Base-by-base conservation (phyloP, 2,797 vertebrate species). In the Decapterus maruadsi region DNA sequence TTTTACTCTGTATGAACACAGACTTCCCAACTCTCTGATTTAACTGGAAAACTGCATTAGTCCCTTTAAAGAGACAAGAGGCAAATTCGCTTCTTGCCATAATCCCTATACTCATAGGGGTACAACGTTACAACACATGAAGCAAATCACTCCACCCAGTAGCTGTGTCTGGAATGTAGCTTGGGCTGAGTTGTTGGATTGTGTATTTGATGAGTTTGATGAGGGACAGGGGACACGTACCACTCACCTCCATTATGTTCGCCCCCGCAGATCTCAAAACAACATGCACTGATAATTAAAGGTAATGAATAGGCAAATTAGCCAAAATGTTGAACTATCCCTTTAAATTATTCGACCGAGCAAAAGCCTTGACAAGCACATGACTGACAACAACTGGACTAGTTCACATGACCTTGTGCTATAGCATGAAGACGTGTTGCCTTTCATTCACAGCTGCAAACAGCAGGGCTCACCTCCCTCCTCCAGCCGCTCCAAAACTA, bases 361-460 rank as follows among this genome's bases (percentile, higher is more conserved):
- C 64, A 16, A 72, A 76, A 75, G 22, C 58, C 34, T 54, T 20
- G 31, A 56, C 46, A 48, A 38, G 9, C 54, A 57, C 26, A 60
- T 84, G 75, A 84, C 67, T 55, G 64, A 72, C 42, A 57, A 48
- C 66, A 10, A 6, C 38, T 63, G 54, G 8, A 13, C 38, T 70
- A 1, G 0, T 72, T 77, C 80, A 79, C 82, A 75, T 77, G 80
- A 81, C 77, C 46, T 43, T 22, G 22, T 11, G 22, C 38, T 63
- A 60, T 55, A 78, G 48, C 58, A 62, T 62, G 34, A 68, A 48
- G 68, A 16, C 34, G 50, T 58, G 65, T 20, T 72, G 46, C 2
- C 34, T 69, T 62, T 46, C 63, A 74, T 26, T 65, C 51, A 56
- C 79, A 87, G 83, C 82, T 90, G 85, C 58, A 75, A 70, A 75